These are phyloP conservation scores for Cervus canadensis DNA, from an alignment of 2,113 vertebrate genomes.

Conservation along the genomic window DNA sequence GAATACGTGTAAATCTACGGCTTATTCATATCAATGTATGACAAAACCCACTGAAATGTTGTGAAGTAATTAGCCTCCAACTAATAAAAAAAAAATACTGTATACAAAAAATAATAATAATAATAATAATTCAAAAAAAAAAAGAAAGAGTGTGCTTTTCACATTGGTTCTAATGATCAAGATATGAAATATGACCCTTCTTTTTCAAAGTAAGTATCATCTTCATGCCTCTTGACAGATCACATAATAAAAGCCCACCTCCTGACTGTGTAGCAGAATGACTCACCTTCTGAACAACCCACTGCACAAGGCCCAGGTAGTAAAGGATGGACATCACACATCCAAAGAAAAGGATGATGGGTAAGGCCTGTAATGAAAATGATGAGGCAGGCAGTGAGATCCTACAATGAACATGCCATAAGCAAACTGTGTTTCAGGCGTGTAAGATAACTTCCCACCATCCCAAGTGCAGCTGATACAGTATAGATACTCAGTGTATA, in stretches of 20 bases:
- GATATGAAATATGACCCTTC: not conserved
- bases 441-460: not conserved
- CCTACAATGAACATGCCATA: no score
- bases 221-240: not conserved
- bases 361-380: conserved; percentile 83
- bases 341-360: conserved; percentile 95
- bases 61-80: no score
- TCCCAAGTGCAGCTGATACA: not conserved
- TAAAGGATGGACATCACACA: conserved; percentile 95
- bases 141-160: not conserved
- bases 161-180: not conserved
- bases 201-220: not conserved
- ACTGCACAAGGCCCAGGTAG: conserved; percentile 92
- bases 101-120: no score
- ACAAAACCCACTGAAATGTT: no score
- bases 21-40: no score
- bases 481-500: not conserved
- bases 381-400: not conserved
- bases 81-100: no score
- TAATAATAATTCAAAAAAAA: no score
- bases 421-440: not conserved
- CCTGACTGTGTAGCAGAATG: not conserved
- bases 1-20: no score
- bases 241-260: not conserved
- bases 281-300: conserved; percentile 92